Evolutionary conservation across 2,888 invertebrate genomes (phyloP).

Genomic region (Resseliella maxima): DNA sequence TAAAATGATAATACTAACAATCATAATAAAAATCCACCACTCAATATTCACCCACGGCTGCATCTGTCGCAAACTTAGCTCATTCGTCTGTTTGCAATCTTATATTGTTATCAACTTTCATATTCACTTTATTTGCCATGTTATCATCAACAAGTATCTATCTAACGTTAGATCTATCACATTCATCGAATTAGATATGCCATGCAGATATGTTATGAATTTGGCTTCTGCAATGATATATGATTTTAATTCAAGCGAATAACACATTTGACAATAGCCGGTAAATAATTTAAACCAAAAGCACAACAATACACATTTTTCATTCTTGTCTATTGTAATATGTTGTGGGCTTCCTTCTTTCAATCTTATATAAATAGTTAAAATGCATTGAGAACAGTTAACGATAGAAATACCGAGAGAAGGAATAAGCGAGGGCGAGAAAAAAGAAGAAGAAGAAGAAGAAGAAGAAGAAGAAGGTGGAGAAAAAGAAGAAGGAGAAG

Average conservation of each 20-base stretch:
- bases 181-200: conserved; percentile 40
- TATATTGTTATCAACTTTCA: neutral
- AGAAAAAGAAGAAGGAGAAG: no score
- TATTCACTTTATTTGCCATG: neutral
- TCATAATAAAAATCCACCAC: neutral
- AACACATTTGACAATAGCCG: neutral
- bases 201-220: neutral
- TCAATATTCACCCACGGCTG: conserved; percentile 44
- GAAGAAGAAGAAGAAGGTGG: no score
- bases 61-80: neutral
- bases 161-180: conserved; percentile 52
- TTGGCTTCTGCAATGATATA: conserved; percentile 38
- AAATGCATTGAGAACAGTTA: no score
- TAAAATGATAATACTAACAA: conserved; percentile 36
- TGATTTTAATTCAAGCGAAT: conserved; percentile 37
- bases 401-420: no score
- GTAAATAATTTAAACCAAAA: conserved; percentile 25
- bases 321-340: no score
- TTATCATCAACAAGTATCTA: conserved; percentile 40
- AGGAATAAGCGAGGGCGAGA: no score
- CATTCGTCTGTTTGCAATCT: neutral
- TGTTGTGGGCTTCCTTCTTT: neutral
- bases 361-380: neutral
- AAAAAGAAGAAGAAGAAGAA: no score
- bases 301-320: neutral